Percentiles rank a stretch among this genome's conserved stretches.
phyloP scores from a whole-genome alignment of 2,797 vertebrate genomes.

The Enteromius argenteus region DNA sequence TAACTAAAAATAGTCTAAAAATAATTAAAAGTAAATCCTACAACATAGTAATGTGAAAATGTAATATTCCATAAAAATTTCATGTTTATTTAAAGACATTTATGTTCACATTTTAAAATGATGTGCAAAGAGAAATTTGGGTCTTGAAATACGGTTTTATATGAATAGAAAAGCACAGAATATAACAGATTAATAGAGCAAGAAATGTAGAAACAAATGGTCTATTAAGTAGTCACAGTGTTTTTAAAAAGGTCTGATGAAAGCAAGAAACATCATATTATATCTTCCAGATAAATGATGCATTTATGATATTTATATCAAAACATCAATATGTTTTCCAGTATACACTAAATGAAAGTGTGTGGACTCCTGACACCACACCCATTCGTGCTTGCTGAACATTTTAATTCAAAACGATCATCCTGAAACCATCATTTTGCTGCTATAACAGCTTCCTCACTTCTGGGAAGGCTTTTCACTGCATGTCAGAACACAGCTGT shows the following conservation, averaged over 20 bases:
- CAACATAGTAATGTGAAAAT: background rate
- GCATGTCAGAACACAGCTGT: slow-evolving; percentile 25
- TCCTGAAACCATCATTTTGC: slow-evolving; percentile 5
- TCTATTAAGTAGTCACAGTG: background rate
- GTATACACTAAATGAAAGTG: slow-evolving; percentile 2
- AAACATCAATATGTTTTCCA: slow-evolving; percentile 2
- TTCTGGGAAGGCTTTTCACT: slow-evolving; percentile 22
- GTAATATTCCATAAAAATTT: background rate
- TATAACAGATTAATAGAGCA: background rate
- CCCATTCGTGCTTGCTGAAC: background rate
- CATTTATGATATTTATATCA: background rate
- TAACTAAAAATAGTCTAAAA: background rate
- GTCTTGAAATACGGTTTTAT: background rate
- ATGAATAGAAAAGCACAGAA: background rate
- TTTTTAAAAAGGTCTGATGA: background rate
- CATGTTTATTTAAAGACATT: background rate
- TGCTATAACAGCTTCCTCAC: slow-evolving; percentile 1
- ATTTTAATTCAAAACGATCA: background rate
- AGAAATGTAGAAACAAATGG: background rate
- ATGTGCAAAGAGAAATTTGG: background rate
- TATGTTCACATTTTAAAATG: background rate
- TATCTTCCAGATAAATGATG: background rate
- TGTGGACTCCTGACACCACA: slow-evolving; percentile 3
- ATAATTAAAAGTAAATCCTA: background rate
- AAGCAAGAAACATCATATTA: background rate